Percentiles rank a stretch among this genome's conserved stretches.
Evolutionary conservation across 2,888 invertebrate genomes (phyloP).

Genomic region (Papilio demoleus): DNA sequence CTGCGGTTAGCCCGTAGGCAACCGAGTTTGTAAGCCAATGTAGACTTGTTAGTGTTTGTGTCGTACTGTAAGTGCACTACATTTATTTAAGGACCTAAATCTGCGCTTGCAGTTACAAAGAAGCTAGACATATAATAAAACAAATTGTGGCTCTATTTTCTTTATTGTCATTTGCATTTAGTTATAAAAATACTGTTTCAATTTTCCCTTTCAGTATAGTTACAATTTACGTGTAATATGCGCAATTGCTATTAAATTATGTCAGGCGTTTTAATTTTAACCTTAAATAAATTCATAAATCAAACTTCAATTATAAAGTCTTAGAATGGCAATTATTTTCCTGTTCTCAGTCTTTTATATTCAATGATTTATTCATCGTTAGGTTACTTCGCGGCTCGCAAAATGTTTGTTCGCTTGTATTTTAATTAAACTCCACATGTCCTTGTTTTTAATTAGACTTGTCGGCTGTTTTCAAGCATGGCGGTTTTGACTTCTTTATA

Average conservation of each 20-base stretch:
- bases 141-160: not conserved
- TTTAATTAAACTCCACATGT: constrained; percentile 20
- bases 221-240: not conserved
- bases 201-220: not conserved
- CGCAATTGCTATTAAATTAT: constrained; percentile 10
- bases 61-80: constrained; percentile 14
- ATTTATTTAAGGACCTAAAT: constrained; percentile 26
- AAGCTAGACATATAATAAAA: not conserved
- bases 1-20: constrained; percentile 5
- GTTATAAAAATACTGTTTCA: not conserved
- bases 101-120: not conserved
- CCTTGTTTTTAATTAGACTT: constrained; percentile 11
- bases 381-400: not conserved
- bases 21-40: not conserved
- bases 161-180: not conserved
- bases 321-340: not conserved
- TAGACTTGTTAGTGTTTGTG: constrained; percentile 6
- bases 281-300: constrained; percentile 9
- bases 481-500: not conserved
- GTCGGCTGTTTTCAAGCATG: constrained; percentile 5
- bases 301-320: constrained; percentile 9
- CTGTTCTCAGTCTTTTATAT: constrained; percentile 10
- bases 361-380: constrained; percentile 14
- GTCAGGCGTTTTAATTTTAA: constrained; percentile 7
- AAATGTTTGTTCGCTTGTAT: constrained; percentile 21